phyloP scores from a whole-genome alignment of 2,888 invertebrate species.

The Agriopis leucophaearia region DNA sequence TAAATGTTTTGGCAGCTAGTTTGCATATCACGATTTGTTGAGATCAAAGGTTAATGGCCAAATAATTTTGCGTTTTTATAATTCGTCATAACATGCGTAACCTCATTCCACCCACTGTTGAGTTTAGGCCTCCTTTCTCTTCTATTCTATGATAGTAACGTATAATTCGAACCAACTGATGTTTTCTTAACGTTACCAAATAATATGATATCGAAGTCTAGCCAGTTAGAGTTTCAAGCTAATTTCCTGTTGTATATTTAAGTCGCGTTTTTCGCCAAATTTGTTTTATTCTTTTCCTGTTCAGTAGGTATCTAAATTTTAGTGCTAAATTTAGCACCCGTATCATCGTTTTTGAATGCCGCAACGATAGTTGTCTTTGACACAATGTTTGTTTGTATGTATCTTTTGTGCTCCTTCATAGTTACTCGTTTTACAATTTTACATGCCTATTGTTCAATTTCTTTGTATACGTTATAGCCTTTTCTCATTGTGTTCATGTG shows the following conservation, averaged over 20 bases:
- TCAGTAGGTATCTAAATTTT: slow-evolving; percentile 31
- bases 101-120: slow-evolving; percentile 21
- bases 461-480: slow-evolving; percentile 1
- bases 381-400: slow-evolving; percentile 44
- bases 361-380: slow-evolving; percentile 39
- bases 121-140: slow-evolving; percentile 15
- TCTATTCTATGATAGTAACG: not conserved
- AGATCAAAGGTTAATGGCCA: slow-evolving; percentile 29
- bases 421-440: slow-evolving; percentile 18
- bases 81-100: slow-evolving; percentile 17
- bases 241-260: not conserved
- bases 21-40: slow-evolving; percentile 26
- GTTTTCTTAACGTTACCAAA: not conserved
- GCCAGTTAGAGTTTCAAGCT: not conserved
- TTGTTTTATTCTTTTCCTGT: slow-evolving; percentile 1
- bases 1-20: slow-evolving; percentile 45
- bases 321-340: slow-evolving; percentile 44
- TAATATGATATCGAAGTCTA: not conserved
- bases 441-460: slow-evolving; percentile 19
- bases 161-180: not conserved
- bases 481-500: slow-evolving; percentile 8
- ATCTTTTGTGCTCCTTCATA: slow-evolving; percentile 33
- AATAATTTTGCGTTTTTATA: slow-evolving; percentile 10
- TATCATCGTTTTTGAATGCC: slow-evolving; percentile 39
- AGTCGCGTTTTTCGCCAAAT: not conserved